Conservation (phyloP, 2,113 vertebrate genomes). For the Hucho hucho region DNA sequence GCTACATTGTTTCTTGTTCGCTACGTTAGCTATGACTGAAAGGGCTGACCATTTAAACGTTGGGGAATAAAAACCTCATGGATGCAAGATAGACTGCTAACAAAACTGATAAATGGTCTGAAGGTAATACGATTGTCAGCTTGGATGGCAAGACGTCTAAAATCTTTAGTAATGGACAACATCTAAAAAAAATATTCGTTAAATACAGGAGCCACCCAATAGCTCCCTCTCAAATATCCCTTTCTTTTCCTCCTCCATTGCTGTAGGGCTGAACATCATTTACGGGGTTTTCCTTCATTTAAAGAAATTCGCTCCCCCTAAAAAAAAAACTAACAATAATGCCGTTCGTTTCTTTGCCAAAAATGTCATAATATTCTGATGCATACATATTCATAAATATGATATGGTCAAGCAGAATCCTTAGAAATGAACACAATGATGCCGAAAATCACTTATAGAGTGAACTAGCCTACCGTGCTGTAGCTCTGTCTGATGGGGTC, state of each 20-base stretch:
- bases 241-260: conserved; percentile 36
- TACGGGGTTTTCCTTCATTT: conserved; percentile 14
- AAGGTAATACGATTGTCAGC: not conserved
- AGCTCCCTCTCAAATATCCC: conserved; percentile 31
- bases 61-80: not conserved
- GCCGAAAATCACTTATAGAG: conserved; percentile 38
- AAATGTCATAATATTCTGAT: not conserved
- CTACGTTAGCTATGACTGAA: not conserved
- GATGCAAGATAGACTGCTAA: not conserved
- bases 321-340: not conserved
- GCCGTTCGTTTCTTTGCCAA: not conserved
- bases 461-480: conserved; percentile 59
- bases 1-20: not conserved
- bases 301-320: not conserved
- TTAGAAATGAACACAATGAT: conserved; percentile 57
- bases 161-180: not conserved
- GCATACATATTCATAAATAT: not conserved
- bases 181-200: not conserved
- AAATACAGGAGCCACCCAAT: conserved; percentile 59
- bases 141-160: not conserved
- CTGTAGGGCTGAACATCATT: conserved; percentile 14
- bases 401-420: conserved; percentile 50
- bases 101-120: not conserved
- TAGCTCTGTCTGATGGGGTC: conserved; percentile 19
- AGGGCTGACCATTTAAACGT: not conserved